Base-by-base conservation (phyloP, 2,888 invertebrate species). In the Caenorhabditis virilis region DNA sequence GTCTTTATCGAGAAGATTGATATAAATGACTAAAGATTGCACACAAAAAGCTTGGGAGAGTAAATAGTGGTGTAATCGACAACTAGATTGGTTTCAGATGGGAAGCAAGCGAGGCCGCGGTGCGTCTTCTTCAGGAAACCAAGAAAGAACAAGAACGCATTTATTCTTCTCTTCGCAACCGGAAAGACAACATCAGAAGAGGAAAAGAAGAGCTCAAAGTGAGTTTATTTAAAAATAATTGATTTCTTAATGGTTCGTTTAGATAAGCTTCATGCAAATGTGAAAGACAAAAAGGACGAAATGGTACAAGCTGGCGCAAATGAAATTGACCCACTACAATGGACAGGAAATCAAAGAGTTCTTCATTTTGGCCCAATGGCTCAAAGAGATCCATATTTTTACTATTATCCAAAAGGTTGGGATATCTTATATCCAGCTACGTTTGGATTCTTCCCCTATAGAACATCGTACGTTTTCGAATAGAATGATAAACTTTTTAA, bases 391-490 rank as follows among this genome's bases (percentile, higher is more conserved):
- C 82, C 82, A 1, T 83, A 78, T 65, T 83, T 82, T 58, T 81
- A 81, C 51, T 83, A 82, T 48, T 83, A 83, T 54, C 83, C 83
- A 4, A 83, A 83, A 61, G 83, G 83, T 13, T 83, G 83, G 83
- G 83, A 83, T 51, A 76, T 82, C 15, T 62, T 83, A 16, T 83
- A 83, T 63, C 83, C 83, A 23, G 83, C 83, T 0, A 73, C 76
- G 5, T 83, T 83, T 57, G 83, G 83, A 26, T 83, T 83, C 62
- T 83, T 83, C 39, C 83, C 83, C 3, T 83, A 83, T 48, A 64
- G 83, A 52, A 83, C 83, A 25, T 75, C 74, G 82, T 82, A 26
- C 60, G 76, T 66, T 22, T 50, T 9, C 5, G 36, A 48, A 33
- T 20, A 33, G 20, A 47, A 47, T 6, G 15, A 13, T 22, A 4